Conservation (phyloP, 2,888 invertebrate species). For the Magallana nippona region DNA sequence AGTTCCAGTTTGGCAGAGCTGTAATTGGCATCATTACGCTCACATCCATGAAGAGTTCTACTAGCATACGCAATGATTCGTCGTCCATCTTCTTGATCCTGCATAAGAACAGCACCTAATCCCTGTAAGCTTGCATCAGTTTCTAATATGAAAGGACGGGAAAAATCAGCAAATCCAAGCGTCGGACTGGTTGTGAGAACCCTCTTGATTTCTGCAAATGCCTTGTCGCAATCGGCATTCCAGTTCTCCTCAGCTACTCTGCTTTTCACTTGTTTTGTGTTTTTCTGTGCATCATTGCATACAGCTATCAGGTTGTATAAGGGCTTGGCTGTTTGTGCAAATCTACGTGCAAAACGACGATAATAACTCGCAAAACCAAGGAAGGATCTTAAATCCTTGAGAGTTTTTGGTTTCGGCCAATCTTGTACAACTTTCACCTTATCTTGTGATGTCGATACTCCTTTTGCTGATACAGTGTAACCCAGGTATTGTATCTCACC, state of each 20-base stretch:
- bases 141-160: slow-evolving; percentile 40
- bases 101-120: slow-evolving; percentile 3
- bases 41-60: slow-evolving; percentile 39
- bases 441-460: background rate
- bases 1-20: slow-evolving; percentile 52
- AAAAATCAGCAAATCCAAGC: slow-evolving; percentile 52
- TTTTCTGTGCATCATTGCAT: background rate
- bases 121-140: slow-evolving; percentile 45
- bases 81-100: slow-evolving; percentile 37
- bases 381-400: slow-evolving; percentile 38
- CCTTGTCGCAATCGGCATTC: background rate
- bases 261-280: background rate
- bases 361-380: slow-evolving; percentile 43
- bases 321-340: slow-evolving; percentile 23
- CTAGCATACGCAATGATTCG: slow-evolving; percentile 50
- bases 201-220: slow-evolving; percentile 39
- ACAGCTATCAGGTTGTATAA: slow-evolving; percentile 16
- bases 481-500: slow-evolving; percentile 16
- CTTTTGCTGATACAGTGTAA: slow-evolving; percentile 33
- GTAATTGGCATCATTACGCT: slow-evolving; percentile 48
- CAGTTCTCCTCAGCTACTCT: background rate
- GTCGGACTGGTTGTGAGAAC: slow-evolving; percentile 45
- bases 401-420: slow-evolving; percentile 12
- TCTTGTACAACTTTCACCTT: slow-evolving; percentile 22
- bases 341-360: slow-evolving; percentile 37